These are phyloP conservation scores for Cosmorhoe ocellata DNA, from an alignment of 2,888 invertebrate genomes.

Conservation along the genomic window DNA sequence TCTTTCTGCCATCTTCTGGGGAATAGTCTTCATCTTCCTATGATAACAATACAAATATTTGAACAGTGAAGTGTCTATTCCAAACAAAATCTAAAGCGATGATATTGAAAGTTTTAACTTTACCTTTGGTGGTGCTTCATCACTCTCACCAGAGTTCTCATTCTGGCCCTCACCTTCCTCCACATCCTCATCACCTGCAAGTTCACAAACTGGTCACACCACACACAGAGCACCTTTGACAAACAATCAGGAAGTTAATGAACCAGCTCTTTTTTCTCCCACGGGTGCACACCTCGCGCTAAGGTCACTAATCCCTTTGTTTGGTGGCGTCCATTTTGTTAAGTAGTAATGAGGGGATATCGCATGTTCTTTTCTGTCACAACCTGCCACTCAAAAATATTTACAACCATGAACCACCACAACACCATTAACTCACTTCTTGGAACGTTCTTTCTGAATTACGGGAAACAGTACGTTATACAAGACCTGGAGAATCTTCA, in stretches of 20 bases:
- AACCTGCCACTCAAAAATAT: constrained; percentile 81
- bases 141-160: constrained; percentile 89
- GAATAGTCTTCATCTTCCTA: constrained; percentile 94
- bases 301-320: constrained; percentile 88
- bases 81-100: constrained; percentile 17
- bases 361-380: constrained; percentile 85
- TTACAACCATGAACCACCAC: constrained; percentile 75
- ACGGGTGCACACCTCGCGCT: constrained; percentile 73
- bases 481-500: constrained; percentile 36
- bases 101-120: constrained; percentile 28
- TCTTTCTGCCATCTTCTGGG: constrained; percentile 91
- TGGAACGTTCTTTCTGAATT: constrained; percentile 39
- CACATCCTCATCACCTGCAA: constrained; percentile 86
- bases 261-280: constrained; percentile 49
- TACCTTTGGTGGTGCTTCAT: constrained; percentile 85
- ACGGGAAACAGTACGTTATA: constrained; percentile 35
- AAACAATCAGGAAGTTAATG: constrained; percentile 48
- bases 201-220: constrained; percentile 72
- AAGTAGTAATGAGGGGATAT: constrained; percentile 87
- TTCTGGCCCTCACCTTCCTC: constrained; percentile 86
- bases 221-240: constrained; percentile 52
- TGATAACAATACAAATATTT: constrained; percentile 33
- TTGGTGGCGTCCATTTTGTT: constrained; percentile 90
- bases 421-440: constrained; percentile 50
- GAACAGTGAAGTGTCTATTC: constrained; percentile 8